phyloP scores from a whole-genome alignment of 2,888 invertebrate genomes.

The Lasiommata megera region DNA sequence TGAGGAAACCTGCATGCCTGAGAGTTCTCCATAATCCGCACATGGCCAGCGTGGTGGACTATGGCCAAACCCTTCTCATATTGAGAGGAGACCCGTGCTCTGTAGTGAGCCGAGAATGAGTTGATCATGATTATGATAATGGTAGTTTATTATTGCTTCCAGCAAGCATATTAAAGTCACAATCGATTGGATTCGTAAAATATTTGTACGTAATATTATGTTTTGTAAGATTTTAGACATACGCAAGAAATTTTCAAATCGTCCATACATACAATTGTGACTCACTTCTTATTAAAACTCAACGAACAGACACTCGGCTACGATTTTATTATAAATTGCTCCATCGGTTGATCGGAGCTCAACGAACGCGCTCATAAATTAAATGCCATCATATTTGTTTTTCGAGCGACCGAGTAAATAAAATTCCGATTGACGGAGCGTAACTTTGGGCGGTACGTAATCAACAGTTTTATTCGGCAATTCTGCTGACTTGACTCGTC shows the following conservation, averaged over 20 bases:
- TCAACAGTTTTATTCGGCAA: constrained; percentile 74
- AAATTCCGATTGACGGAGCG: constrained; percentile 72
- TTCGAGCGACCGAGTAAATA: constrained; percentile 69
- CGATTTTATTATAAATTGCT: constrained; percentile 41
- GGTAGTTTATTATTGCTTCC: no score
- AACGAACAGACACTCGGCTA: constrained; percentile 15
- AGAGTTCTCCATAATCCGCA: no score
- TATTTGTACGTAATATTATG: no score
- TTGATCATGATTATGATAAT: no score
- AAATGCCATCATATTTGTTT: constrained; percentile 77
- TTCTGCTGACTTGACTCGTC: constrained; percentile 66
- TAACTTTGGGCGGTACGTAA: constrained; percentile 67
- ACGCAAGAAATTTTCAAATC: not conserved
- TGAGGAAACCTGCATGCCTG: no score
- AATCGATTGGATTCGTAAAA: no score
- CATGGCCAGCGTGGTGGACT: no score
- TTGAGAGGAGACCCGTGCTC: no score
- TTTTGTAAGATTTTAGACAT: no score
- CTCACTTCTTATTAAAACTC: not conserved
- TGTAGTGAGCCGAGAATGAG: no score
- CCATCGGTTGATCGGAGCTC: constrained; percentile 45
- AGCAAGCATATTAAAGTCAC: no score
- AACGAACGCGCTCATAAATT: constrained; percentile 67
- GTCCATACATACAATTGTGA: constrained; percentile 4
- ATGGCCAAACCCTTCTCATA: no score